Percentiles rank a stretch among this genome's conserved stretches.
These are phyloP conservation scores for Neopipo cinnamomea DNA, from an alignment of 2,113 vertebrate genomes.

Conservation along the genomic window DNA sequence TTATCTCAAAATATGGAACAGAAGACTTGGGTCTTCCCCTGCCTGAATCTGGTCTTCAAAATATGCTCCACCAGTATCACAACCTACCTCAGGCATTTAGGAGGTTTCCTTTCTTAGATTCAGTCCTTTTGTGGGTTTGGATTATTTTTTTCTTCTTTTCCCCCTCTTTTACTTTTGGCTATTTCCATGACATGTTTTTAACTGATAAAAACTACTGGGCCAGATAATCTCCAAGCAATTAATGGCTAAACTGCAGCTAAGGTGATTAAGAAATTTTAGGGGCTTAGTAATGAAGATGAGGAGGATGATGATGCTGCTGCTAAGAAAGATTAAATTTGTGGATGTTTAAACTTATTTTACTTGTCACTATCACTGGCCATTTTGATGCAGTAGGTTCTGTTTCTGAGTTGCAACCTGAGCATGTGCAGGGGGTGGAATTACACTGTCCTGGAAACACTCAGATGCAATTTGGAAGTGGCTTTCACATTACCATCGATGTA, in stretches of 20 bases:
- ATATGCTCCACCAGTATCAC: background rate
- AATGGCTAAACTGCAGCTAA: background rate
- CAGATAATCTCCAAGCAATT: background rate
- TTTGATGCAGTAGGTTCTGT: background rate
- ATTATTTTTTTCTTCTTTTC: fast-evolving
- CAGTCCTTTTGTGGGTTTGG: background rate
- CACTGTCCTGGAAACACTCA: background rate
- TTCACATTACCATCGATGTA: background rate
- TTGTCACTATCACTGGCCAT: background rate
- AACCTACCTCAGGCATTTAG: background rate
- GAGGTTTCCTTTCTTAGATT: background rate
- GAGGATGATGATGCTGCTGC: background rate
- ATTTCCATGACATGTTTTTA: background rate
- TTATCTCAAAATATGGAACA: background rate
- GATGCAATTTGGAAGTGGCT: background rate
- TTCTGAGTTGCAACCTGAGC: background rate
- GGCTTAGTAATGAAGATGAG: background rate
- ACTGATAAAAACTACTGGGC: background rate
- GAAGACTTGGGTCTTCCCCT: background rate
- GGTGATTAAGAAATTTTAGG: background rate
- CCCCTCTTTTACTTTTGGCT: background rate
- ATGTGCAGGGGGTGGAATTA: background rate
- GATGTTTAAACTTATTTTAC: background rate
- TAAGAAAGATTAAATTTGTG: background rate
- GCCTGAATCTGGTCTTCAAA: background rate